Base-by-base conservation (phyloP, 1,140 invertebrate genomes). In the Oedothorax gibbosus region DNA sequence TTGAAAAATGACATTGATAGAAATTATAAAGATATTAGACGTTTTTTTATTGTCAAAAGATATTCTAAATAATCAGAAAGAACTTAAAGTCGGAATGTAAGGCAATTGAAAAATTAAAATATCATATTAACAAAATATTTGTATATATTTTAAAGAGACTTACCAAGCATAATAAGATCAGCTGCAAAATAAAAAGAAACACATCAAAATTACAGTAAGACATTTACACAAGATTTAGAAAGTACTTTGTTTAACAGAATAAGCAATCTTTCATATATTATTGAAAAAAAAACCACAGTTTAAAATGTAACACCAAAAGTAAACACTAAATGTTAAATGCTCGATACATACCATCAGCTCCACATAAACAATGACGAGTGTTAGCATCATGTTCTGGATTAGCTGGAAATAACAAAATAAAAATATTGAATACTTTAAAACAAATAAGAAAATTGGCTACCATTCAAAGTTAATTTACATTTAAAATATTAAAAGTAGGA, bases 381-480 rank as follows among this genome's bases (percentile, higher is more conserved):
- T 99, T 99, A 0, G 98, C 97, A 91, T 99, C 96, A 91, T 99
- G 97, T 91, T 97, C 94, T 0, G 97, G 96, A 90, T 98, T 96
- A 21, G 95, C 96, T 93, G 89, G 6, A 69, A 88, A 89, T 88
- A 87, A 86, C 11, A 21, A 72, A 87, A 71, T 53, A 94, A 93
- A 94, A 92, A 72, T 53, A 8, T 20, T 14, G 8, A 51, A 49
- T 20, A 9, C 15, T 69, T 14, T 10, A 69, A 49, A 65, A 20
- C 12, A 14, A 51, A 51, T 71, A 51, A 51, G n/a, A 0, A 14
- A 49, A 1, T 14, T 14, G 64, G 10, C 0, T 51, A 71, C 5
- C 69, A 51, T 60, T 6, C 57, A 11, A 66, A n/a, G 35, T 20
- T 60, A 3, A 60, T 60, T 60, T 60, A 35, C 35, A 35, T n/a